Conservation (phyloP, 1,140 invertebrate species). For the Anastrepha ludens region DNA sequence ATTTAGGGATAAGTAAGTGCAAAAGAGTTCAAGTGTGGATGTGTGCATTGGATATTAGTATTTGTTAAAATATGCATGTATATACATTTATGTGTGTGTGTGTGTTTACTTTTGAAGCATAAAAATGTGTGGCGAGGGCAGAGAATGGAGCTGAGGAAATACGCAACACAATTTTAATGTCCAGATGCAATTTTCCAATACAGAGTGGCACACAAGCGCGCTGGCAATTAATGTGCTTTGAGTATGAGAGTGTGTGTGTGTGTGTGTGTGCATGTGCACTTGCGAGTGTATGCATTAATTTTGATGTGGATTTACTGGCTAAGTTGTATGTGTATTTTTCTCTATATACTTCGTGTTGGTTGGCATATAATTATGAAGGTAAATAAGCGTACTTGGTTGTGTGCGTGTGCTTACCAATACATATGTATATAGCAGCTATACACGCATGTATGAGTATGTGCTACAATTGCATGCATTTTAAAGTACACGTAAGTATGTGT, state of each 20-base stretch:
- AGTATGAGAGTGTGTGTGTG: neutral
- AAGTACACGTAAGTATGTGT: too few species aligned
- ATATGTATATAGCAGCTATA: neutral
- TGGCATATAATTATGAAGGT: constrained; percentile 36
- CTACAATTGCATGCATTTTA: neutral
- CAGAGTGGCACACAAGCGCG: neutral
- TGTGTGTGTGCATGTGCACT: neutral
- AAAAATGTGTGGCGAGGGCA: neutral
- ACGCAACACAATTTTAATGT: constrained; percentile 43
- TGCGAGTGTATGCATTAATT: neutral
- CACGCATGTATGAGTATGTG: neutral
- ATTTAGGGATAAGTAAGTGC: neutral
- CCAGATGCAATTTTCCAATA: constrained; percentile 22
- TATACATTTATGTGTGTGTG: constrained; percentile 50
- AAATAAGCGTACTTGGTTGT: neutral
- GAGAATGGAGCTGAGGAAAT: neutral
- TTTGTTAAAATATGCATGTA: neutral
- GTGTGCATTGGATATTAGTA: constrained; percentile 26
- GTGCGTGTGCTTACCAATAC: neutral
- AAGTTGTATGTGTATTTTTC: neutral
- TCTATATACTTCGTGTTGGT: neutral
- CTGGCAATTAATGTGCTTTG: constrained; percentile 38
- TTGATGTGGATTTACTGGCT: too few species aligned
- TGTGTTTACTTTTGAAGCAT: constrained; percentile 40
- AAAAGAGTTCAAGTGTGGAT: neutral